Evolutionary conservation across 2,888 invertebrate genomes (phyloP).

Genomic region (Leptinotarsa peninsularis): DNA sequence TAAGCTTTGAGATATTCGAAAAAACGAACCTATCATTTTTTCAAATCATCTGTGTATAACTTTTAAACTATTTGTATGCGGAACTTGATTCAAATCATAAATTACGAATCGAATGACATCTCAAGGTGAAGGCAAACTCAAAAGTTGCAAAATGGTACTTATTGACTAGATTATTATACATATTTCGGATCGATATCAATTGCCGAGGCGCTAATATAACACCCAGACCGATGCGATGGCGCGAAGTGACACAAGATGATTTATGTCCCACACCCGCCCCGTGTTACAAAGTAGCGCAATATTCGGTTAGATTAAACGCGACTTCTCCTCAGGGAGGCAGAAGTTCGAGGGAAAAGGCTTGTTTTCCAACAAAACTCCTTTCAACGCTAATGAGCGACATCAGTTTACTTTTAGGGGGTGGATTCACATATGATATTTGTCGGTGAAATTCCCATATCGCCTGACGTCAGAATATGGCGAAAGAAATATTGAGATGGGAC

Average conservation of each 20-base stretch:
- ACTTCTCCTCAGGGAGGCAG: not conserved
- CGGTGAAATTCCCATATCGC: conserved; percentile 15
- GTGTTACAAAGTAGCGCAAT: conserved; percentile 20
- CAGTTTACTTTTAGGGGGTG: conserved; percentile 24
- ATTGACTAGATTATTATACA: no score
- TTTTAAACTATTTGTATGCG: no score
- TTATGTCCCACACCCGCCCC: conserved; percentile 7
- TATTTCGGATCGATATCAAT: conserved; percentile 9
- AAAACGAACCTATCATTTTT: no score
- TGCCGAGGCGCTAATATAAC: conserved; percentile 20
- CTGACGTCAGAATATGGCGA: not conserved
- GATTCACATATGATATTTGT: conserved; percentile 3
- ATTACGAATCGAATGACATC: no score
- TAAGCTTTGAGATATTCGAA: no score
- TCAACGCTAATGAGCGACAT: conserved; percentile 27
- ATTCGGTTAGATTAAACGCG: conserved; percentile 17
- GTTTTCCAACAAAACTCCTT: conserved; percentile 22
- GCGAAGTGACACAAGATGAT: conserved; percentile 21
- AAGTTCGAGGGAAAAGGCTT: conserved; percentile 20
- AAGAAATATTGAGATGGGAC: not conserved
- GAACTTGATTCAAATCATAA: no score
- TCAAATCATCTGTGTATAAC: no score
- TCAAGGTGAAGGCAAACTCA: no score
- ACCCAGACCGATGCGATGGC: conserved; percentile 15
- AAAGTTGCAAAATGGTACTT: no score